These are phyloP conservation scores for Noctua fimbriata DNA, from an alignment of 2,888 invertebrate genomes.

Conservation along the genomic window DNA sequence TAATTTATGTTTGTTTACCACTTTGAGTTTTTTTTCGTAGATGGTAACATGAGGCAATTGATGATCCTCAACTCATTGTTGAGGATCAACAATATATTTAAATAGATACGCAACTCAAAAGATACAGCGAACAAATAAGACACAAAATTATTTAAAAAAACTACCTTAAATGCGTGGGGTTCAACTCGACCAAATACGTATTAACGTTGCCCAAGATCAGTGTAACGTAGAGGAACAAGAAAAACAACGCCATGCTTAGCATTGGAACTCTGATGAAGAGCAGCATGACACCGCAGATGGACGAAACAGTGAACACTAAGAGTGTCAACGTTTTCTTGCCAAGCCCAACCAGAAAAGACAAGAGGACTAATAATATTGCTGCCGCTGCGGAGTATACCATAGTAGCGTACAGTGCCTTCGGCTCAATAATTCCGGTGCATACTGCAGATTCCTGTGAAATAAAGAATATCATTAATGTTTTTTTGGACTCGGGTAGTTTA, in stretches of 20 bases:
- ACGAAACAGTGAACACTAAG: slow-evolving; percentile 74
- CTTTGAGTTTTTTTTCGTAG: neutral
- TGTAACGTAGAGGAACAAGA: slow-evolving; percentile 80
- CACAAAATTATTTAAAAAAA: neutral
- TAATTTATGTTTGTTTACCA: neutral
- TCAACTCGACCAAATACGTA: slow-evolving; percentile 85
- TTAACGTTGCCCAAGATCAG: slow-evolving; percentile 83
- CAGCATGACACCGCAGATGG: slow-evolving; percentile 74
- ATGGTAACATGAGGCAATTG: neutral
- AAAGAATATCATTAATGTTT: neutral
- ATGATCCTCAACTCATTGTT: too few species aligned
- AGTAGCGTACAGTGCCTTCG: slow-evolving; percentile 80
- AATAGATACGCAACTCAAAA: neutral
- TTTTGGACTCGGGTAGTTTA: neutral
- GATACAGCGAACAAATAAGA: neutral
- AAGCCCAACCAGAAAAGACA: slow-evolving; percentile 80
- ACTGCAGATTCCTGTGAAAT: slow-evolving; percentile 71
- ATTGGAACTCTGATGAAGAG: slow-evolving; percentile 78
- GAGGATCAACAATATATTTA: neutral
- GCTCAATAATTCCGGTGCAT: slow-evolving; percentile 78
- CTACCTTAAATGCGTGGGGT: slow-evolving; percentile 85
- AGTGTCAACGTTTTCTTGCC: slow-evolving; percentile 80
- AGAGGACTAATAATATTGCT: slow-evolving; percentile 71
- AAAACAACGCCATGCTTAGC: slow-evolving; percentile 81
- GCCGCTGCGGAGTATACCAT: slow-evolving; percentile 80